Base-by-base conservation (phyloP, 1,140 invertebrate genomes). In the Cotesia glomerata region DNA sequence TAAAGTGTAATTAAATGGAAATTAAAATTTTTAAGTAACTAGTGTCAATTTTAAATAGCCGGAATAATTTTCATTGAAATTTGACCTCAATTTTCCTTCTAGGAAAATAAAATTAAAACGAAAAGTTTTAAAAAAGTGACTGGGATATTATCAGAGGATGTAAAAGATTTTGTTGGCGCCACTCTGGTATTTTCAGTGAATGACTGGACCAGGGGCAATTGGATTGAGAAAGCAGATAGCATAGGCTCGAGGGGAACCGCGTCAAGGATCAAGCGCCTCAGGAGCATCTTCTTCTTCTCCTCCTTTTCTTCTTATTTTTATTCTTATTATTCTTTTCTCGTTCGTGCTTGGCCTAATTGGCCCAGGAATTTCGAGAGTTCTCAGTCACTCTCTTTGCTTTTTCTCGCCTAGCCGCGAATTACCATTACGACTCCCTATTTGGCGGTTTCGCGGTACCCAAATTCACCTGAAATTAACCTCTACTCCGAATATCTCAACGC, bases 111-210 rank as follows among this genome's bases (percentile, higher is more conserved):
- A 54, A 54, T 54, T n/a, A 34, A 11, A 32, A 26, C 26, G 26
- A 26, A 26, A 26, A 26, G 26, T 26, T 26, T 26, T 35, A 11
- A 52, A 49, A n/a, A 16, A 32, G 0, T 14, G 34, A 11, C 13
- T 32, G 7, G 66, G 67, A 45, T 13, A 61, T 59, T 61, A 51
- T 54, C 64, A 67, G 65, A 54, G 51, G 69, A 36, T 9, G 26
- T 68, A 71, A 56, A 56, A 78, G 13, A 52, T 49, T 51, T 11
- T 11, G 67, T 76, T 80, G 80, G 80, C 78, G 77, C 80, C 77
- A 77, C 74, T 49, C 56, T 39, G 64, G 66, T 80, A 80, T 82
- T 86, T 85, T 86, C 84, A 83, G 83, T 86, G 84, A 86, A 86
- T 86, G 84, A 86, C 84, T 84, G 76, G 35, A 39, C 39, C 74